Evolutionary conservation across 2,797 vertebrate genomes (phyloP).

Genomic region (Apogon hyalosoma): DNA sequence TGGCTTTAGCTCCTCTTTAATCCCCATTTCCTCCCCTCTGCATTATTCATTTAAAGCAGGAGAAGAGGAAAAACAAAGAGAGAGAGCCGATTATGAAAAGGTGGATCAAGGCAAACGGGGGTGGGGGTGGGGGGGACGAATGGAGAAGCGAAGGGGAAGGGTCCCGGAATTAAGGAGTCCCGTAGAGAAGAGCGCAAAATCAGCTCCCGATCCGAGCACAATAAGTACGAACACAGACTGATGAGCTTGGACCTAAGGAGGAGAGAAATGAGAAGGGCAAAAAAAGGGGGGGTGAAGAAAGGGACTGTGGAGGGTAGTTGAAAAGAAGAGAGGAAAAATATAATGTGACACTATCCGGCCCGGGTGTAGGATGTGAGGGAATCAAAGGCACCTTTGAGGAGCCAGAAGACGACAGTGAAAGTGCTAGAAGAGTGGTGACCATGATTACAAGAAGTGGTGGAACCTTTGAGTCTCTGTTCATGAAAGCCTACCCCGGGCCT

Average conservation of each 20-base stretch:
- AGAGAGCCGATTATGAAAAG: constrained; percentile 68
- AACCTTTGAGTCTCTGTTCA: constrained; percentile 81
- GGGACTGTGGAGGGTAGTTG: constrained; percentile 11
- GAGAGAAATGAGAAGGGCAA: constrained; percentile 36
- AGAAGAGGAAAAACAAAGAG: constrained; percentile 70
- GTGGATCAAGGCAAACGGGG: constrained; percentile 68
- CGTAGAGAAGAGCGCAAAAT: constrained; percentile 62
- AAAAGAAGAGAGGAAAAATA: constrained; percentile 59
- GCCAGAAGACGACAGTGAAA: constrained; percentile 76
- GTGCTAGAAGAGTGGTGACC: constrained; percentile 79
- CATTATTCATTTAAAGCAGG: constrained; percentile 78
- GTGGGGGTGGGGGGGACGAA: constrained; percentile 23
- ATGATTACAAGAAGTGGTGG: constrained; percentile 86
- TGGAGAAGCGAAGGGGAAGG: constrained; percentile 36
- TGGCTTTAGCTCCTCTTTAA: constrained; percentile 77
- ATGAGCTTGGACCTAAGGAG: constrained; percentile 57
- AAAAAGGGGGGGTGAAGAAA: constrained; percentile 32
- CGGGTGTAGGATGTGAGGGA: constrained; percentile 71
- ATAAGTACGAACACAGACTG: constrained; percentile 58
- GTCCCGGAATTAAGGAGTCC: constrained; percentile 48
- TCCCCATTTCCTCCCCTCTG: constrained; percentile 71
- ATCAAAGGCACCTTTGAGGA: constrained; percentile 86
- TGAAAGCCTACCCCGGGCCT: constrained; percentile 81
- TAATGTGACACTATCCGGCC: constrained; percentile 75
- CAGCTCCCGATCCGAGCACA: constrained; percentile 55